Percentiles rank a stretch among this genome's conserved stretches.
These are phyloP conservation scores for Acrocephalus arundinaceus DNA, from an alignment of 2,113 vertebrate genomes.

Conservation along the genomic window DNA sequence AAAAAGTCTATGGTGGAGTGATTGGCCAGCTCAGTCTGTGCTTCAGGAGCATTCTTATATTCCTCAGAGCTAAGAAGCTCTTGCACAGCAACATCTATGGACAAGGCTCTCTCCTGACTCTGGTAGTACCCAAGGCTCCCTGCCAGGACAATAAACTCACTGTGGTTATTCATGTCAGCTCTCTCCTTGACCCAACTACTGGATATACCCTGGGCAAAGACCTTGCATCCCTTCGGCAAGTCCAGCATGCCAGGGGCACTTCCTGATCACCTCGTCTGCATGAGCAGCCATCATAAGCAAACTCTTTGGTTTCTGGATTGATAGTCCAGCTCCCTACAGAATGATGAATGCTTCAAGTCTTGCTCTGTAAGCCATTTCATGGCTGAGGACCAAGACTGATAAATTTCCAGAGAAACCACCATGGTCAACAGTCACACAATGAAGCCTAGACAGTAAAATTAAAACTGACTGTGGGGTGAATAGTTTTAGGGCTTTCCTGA, in stretches of 20 bases:
- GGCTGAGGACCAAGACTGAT: not conserved
- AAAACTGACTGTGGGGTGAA: not conserved
- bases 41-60: not conserved
- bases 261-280: not conserved
- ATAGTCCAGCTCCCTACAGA: not conserved
- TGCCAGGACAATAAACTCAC: not conserved
- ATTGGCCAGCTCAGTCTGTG: not conserved
- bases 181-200: not conserved
- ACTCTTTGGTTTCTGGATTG: not conserved
- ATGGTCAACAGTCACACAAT: not conserved
- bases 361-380: not conserved
- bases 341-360: not conserved
- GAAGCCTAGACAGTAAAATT: not conserved
- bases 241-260: not conserved
- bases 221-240: not conserved
- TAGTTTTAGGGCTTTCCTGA: not conserved
- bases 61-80: not conserved
- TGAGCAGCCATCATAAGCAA: not conserved
- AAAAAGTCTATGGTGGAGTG: not conserved
- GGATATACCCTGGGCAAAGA: not conserved
- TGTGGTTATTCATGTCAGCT: not conserved
- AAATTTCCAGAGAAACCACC: not conserved
- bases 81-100: not conserved
- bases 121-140: accelerated
- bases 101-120: not conserved